Base-by-base conservation (phyloP, 2,797 vertebrate genomes). In the Selene dorsalis region DNA sequence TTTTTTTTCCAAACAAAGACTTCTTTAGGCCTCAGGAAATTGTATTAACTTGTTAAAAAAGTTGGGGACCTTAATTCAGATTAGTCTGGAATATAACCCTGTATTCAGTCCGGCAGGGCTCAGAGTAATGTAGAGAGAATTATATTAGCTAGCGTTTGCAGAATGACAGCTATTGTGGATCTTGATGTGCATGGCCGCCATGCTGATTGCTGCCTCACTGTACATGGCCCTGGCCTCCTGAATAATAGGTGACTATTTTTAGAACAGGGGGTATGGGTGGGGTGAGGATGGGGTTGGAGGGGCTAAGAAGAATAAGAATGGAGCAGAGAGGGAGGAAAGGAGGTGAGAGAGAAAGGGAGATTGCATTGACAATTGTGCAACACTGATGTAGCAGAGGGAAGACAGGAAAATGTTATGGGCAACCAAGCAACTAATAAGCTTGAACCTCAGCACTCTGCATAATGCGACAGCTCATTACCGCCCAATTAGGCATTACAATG, bases 401-500 rank as follows among this genome's bases (percentile, higher is more conserved):
- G 92, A 91, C 87, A 88, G 88, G 87, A 88, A 93, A 94, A 95
- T 94, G 93, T 94, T 94, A 94, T 94, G 93, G 93, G 93, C 94
- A 95, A 93, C 94, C 94, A 94, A 94, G 94, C 95, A 95, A 93
- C 95, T 95, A 95, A 95, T 94, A 95, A 94, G 93, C 93, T 93
- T 95, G 93, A 94, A 94, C 94, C 94, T 92, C 91, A 81, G 91
- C 92, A 94, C 93, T 94, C 91, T 93, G 93, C 93, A 94, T 95
- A 94, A 95, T 95, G 92, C 89, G 89, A 94, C 93, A 94, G 92
- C 93, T 94, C 94, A 95, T 95, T 95, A 95, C 94, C 84, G 88
- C 92, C 93, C 93, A 94, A 95, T 95, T 95, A 95, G 92, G 93
- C 93, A 93, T 94, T 92, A 94, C 94, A 94, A 93, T 93, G 93